Base-by-base conservation (phyloP, 2,888 invertebrate genomes). In the Caenorhabditis sp. region DNA sequence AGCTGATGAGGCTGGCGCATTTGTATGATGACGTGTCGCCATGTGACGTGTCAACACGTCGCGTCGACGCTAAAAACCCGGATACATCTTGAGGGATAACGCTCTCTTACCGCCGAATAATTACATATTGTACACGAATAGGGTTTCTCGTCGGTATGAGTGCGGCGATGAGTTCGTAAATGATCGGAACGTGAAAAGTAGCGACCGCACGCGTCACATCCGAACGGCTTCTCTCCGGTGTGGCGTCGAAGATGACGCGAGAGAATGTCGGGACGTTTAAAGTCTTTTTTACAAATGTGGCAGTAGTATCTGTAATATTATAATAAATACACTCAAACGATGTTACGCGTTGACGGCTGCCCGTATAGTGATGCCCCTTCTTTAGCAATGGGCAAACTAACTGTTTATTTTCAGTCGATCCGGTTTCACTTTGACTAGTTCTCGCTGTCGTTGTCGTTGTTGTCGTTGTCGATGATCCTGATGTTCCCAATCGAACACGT, bases 221-320 rank as follows among this genome's bases (percentile, higher is more conserved):
- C 79, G 72, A 86, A 86, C 37, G 86, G 86, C 51, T 86, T 86
- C 70, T 86, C 86, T 1, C 85, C 84, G n/a, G 86, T 86, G 64
- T 86, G 85, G 1, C 86, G 81, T 8, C 85, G 84, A 1, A 82
- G 67, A 69, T 86, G 86, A 26, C 84, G 69, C 6, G 84, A 83
- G 21, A 86, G 69, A 66, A 86, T 86, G 66, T 86, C 86, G 3
- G 86, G 86, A 6, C 86, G 69, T 49, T 81, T 74, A 71, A 86
- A 86, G 71, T 86, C 86, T 69, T 85, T 84, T 59, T 82, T 78
- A 71, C 84, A 85, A 49, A 78, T 75, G 43, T 73, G 70, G 60
- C 82, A 84, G 53, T 68, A 74, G 24, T 71, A 71, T 58, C 69
- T 69, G 69, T 17, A 66, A 50, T 17, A n/a, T n/a, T n/a, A n/a